Percentiles rank a stretch among this genome's conserved stretches.
phyloP scores from a whole-genome alignment of 2,113 vertebrate genomes.

The Ranitomeya imitator region DNA sequence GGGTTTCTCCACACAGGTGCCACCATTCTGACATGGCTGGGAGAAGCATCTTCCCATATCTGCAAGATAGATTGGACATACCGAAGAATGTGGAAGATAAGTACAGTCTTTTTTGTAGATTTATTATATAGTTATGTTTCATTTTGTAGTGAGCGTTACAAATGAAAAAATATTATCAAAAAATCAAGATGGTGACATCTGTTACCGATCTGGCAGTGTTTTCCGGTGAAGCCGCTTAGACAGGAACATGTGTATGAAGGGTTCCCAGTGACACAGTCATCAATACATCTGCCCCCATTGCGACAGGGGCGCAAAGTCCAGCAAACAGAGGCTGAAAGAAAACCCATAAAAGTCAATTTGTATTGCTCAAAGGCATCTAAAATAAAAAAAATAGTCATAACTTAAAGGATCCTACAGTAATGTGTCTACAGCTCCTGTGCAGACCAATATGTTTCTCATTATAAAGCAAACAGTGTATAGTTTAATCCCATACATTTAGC shows the following conservation, averaged over 20 bases:
- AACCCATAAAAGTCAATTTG: background rate
- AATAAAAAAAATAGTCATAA: background rate
- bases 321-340: conserved; percentile 86
- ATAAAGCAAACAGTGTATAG: background rate
- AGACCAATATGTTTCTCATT: background rate
- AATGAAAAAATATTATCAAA: background rate
- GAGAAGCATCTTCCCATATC: conserved; percentile 78
- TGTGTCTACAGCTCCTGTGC: background rate
- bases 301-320: conserved; percentile 87
- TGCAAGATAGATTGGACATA: conserved; percentile 59
- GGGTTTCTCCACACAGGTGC: conserved; percentile 67
- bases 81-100: background rate
- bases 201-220: conserved; percentile 89
- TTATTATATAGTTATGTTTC: no score
- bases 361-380: background rate
- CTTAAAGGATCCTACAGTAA: background rate
- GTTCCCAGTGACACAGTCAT: conserved; percentile 93
- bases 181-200: background rate
- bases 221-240: conserved; percentile 87
- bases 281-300: conserved; percentile 90
- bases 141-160: background rate
- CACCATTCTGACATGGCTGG: conserved; percentile 74
- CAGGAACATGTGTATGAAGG: conserved; percentile 96
- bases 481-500: no score
- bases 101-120: background rate